Evolutionary conservation across 2,888 invertebrate species (phyloP).

Genomic region (Cylloceria caligata): DNA sequence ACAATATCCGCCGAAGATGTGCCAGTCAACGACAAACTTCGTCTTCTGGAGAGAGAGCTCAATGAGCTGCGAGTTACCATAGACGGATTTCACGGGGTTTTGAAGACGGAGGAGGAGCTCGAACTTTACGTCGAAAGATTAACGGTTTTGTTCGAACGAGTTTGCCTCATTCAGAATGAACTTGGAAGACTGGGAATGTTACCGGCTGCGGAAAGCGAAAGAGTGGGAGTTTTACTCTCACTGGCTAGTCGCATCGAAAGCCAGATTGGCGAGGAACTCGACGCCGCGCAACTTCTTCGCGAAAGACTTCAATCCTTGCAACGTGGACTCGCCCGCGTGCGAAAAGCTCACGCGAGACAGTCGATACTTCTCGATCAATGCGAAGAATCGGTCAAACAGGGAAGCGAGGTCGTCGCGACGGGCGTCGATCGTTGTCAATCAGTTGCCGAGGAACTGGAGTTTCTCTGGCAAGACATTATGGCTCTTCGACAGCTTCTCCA

Average conservation of each 20-base stretch:
- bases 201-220: conserved; percentile 91
- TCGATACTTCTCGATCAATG: conserved; percentile 88
- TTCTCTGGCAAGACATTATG: conserved; percentile 92
- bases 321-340: conserved; percentile 89
- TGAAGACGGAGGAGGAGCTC: conserved; percentile 93
- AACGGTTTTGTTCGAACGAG: conserved; percentile 90
- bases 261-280: conserved; percentile 91
- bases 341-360: conserved; percentile 88
- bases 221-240: conserved; percentile 89
- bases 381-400: conserved; percentile 90
- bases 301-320: conserved; percentile 91
- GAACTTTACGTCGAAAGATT: conserved; percentile 92
- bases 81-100: conserved; percentile 90
- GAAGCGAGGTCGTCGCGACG: conserved; percentile 91
- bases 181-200: conserved; percentile 91
- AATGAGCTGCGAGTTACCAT: conserved; percentile 90
- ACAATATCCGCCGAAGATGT: conserved; percentile 91
- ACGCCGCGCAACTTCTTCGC: conserved; percentile 90
- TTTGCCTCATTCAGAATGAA: conserved; percentile 93
- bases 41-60: conserved; percentile 91
- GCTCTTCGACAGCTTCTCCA: conserved; percentile 91
- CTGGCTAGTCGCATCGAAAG: conserved; percentile 90
- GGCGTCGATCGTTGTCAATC: conserved; percentile 91
- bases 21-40: conserved; percentile 90
- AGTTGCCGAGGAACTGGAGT: conserved; percentile 89